Percentiles rank a stretch among this genome's conserved stretches.
These are phyloP conservation scores for Acleris literana DNA, from an alignment of 2,888 invertebrate species.

Conservation along the genomic window DNA sequence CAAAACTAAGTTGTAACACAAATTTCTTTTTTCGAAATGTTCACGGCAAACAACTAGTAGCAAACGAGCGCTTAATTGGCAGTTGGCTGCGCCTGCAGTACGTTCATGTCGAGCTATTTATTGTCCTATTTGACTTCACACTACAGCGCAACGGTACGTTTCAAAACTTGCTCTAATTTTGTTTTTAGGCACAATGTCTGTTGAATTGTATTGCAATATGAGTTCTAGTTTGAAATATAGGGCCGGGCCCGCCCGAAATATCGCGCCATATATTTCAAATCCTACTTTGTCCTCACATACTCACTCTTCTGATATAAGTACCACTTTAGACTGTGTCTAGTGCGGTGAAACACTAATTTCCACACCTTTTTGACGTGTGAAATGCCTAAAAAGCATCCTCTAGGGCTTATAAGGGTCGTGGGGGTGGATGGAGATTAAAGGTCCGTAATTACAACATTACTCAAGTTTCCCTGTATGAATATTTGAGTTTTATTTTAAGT, in stretches of 20 bases:
- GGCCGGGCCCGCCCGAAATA: background rate
- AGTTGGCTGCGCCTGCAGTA: no score
- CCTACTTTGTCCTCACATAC: conserved; percentile 37
- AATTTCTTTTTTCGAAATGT: no score
- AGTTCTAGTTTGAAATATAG: no score
- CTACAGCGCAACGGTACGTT: no score
- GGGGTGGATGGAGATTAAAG: conserved; percentile 19
- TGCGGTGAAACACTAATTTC: conserved; percentile 59
- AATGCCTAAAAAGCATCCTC: conserved; percentile 30
- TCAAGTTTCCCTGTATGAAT: conserved; percentile 17
- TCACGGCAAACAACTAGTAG: no score
- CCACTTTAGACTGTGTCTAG: conserved; percentile 57
- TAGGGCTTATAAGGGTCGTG: conserved; percentile 14
- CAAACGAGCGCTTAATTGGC: no score
- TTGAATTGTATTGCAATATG: no score
- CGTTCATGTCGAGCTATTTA: no score
- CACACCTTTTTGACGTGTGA: conserved; percentile 51
- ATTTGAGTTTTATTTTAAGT: conserved; percentile 25
- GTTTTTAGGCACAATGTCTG: no score
- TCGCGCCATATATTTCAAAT: conserved; percentile 40
- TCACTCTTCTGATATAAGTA: conserved; percentile 49
- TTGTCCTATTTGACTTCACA: no score
- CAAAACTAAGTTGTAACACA: no score
- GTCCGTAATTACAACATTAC: conserved; percentile 32
- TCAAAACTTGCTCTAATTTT: no score